These are phyloP conservation scores for Erpetoichthys calabaricus DNA, from an alignment of 2,797 vertebrate species.

Conservation along the genomic window DNA sequence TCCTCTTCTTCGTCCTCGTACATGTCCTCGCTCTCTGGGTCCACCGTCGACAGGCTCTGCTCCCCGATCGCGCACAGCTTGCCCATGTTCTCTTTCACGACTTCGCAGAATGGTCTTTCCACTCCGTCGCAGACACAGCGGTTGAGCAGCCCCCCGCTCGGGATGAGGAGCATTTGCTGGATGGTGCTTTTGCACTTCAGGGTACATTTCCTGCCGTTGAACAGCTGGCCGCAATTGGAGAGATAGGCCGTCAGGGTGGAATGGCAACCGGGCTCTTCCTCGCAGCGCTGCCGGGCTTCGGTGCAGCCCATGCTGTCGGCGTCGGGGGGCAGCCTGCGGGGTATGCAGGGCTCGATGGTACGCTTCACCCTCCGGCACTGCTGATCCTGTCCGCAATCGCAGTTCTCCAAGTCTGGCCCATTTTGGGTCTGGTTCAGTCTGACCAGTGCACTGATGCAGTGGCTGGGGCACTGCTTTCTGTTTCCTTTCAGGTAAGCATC, in stretches of 20 bases:
- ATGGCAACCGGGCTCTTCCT: constrained; percentile 45
- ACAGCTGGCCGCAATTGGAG: constrained; percentile 60
- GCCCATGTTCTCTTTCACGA: constrained; percentile 64
- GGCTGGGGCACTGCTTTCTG: constrained; percentile 51
- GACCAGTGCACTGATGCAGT: constrained; percentile 56
- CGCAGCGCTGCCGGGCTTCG: constrained; percentile 54
- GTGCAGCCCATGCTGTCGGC: constrained; percentile 53
- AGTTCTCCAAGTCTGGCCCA: constrained; percentile 53
- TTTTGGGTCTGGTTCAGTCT: constrained; percentile 49
- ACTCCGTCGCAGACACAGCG: constrained; percentile 58
- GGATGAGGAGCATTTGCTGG: constrained; percentile 52
- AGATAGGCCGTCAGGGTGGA: constrained; percentile 49
- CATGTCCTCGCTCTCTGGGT: constrained; percentile 34
- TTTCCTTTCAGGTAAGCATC: constrained; percentile 42
- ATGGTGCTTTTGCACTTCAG: constrained; percentile 50
- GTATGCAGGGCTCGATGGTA: constrained; percentile 54
- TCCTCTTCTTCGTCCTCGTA: constrained; percentile 55
- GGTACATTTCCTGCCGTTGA: constrained; percentile 60
- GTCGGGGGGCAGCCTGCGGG: constrained; percentile 39
- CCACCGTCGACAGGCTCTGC: constrained; percentile 28
- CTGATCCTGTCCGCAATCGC: constrained; percentile 47
- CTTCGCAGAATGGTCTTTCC: constrained; percentile 62
- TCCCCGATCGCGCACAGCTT: constrained; percentile 51
- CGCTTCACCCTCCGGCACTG: constrained; percentile 45
- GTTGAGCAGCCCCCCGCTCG: constrained; percentile 47